Evolutionary conservation across 92 coral and sea anemone species (phyloP).

Genomic region (Plumapathes pennacea): DNA sequence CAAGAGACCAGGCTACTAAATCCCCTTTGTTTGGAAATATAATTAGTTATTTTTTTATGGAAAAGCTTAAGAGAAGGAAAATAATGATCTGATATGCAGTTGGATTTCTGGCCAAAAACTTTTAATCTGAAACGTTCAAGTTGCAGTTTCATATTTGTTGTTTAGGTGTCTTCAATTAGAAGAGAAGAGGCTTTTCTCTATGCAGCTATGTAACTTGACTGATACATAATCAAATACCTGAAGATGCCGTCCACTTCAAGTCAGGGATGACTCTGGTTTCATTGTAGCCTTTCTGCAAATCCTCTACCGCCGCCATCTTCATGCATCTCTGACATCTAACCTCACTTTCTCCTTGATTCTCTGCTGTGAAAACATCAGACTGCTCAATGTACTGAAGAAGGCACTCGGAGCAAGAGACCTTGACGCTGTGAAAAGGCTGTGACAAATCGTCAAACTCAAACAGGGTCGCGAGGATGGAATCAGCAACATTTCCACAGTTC

Average conservation of each 20-base stretch:
- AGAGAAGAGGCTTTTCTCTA: background rate
- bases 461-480: slow-evolving; percentile 10
- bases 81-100: too few species aligned
- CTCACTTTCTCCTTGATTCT: slow-evolving; percentile 5
- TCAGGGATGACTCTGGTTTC: slow-evolving; percentile 33
- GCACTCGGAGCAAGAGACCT: slow-evolving; percentile 51
- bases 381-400: slow-evolving; percentile 39
- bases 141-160: too few species aligned
- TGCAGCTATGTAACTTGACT: background rate
- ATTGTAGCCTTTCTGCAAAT: slow-evolving; percentile 46
- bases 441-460: slow-evolving; percentile 2
- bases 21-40: too few species aligned
- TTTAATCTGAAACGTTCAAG: too few species aligned
- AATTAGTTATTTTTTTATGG: too few species aligned
- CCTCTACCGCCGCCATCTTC: slow-evolving; percentile 1
- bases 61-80: too few species aligned
- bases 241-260: slow-evolving; percentile 21
- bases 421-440: slow-evolving; percentile 1
- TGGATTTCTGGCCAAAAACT: too few species aligned
- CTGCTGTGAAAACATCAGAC: slow-evolving; percentile 23
- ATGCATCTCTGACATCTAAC: slow-evolving; percentile 39
- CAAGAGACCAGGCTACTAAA: too few species aligned
- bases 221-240: slow-evolving; percentile 21
- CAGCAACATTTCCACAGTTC: slow-evolving; percentile 5
- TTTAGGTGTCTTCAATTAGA: background rate